These are phyloP conservation scores for Drosophila emarginata DNA, from an alignment of 2,888 invertebrate genomes.

Conservation along the genomic window DNA sequence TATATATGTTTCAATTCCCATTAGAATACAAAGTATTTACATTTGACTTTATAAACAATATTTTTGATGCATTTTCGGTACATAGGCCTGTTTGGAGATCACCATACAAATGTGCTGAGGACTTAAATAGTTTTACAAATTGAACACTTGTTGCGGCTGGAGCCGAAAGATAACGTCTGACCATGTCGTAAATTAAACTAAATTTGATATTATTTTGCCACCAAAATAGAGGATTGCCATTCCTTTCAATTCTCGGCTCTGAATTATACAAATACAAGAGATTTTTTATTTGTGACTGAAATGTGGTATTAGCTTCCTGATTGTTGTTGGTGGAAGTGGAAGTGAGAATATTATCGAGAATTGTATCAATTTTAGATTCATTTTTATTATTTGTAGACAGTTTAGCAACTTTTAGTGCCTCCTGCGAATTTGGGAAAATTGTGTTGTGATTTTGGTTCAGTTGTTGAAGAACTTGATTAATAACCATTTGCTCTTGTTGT, in stretches of 20 bases:
- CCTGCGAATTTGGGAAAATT: background rate
- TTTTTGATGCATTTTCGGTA: slow-evolving; percentile 48
- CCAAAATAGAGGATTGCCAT: slow-evolving; percentile 53
- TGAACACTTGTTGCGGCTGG: slow-evolving; percentile 50
- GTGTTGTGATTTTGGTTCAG: background rate
- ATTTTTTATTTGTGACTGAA: slow-evolving; percentile 48
- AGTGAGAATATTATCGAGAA: slow-evolving; percentile 58
- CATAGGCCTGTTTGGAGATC: slow-evolving; percentile 41
- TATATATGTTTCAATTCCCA: background rate
- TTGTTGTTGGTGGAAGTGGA: slow-evolving; percentile 10
- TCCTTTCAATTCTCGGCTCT: slow-evolving; percentile 54
- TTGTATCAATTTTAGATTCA: slow-evolving; percentile 58
- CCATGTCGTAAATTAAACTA: slow-evolving; percentile 40
- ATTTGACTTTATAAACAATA: slow-evolving; percentile 59
- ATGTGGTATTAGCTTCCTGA: background rate
- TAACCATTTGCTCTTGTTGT: slow-evolving; percentile 52
- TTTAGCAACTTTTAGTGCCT: slow-evolving; percentile 7
- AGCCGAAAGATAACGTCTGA: slow-evolving; percentile 41
- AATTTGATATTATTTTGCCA: slow-evolving; percentile 56
- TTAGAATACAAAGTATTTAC: slow-evolving; percentile 6
- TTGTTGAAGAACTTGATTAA: slow-evolving; percentile 43
- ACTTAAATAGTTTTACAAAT: slow-evolving; percentile 36
- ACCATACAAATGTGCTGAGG: slow-evolving; percentile 40
- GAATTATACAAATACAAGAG: slow-evolving; percentile 59
- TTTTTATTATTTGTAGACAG: slow-evolving; percentile 14